A percentile compares a stretch with the other conserved stretches of the same genome.
Evolutionary conservation across 2,113 vertebrate genomes (phyloP).

Genomic region (Cyanistes caeruleus): DNA sequence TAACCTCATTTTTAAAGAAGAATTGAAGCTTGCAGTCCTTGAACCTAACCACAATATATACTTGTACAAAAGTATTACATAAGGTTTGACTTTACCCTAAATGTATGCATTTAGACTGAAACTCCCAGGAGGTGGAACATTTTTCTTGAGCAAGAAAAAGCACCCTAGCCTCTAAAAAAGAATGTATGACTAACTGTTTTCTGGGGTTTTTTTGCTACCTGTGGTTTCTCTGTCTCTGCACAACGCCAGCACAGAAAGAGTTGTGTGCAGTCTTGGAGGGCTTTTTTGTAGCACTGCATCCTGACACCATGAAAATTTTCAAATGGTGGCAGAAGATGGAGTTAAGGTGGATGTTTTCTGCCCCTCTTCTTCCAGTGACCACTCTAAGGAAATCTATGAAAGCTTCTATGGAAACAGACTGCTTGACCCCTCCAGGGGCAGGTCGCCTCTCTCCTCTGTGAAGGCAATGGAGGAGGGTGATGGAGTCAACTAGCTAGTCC

Average conservation of each 20-base stretch:
- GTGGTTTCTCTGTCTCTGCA: not conserved
- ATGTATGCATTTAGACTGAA: not conserved
- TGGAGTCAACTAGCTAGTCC: not conserved
- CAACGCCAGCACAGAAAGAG: not conserved
- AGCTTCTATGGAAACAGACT: not conserved
- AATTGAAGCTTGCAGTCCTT: not conserved
- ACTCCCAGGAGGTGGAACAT: not conserved
- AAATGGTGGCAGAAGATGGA: not conserved
- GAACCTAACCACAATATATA: not conserved
- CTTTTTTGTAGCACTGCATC: not conserved
- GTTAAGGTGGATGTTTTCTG: not conserved
- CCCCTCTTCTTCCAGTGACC: not conserved
- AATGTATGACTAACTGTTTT: too few species aligned
- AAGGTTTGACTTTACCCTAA: not conserved
- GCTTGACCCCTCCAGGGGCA: not conserved
- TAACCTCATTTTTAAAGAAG: not conserved
- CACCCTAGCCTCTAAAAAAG: not conserved
- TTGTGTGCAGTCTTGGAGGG: not conserved
- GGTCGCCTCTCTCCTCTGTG: not conserved
- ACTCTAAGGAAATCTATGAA: not conserved
- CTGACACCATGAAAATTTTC: not conserved
- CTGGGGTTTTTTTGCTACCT: not conserved
- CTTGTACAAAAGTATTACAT: not conserved
- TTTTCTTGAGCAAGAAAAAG: not conserved
- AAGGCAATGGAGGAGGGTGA: not conserved